Conservation (phyloP, 1,140 invertebrate genomes). For the Lordiphosa stackelbergi region DNA sequence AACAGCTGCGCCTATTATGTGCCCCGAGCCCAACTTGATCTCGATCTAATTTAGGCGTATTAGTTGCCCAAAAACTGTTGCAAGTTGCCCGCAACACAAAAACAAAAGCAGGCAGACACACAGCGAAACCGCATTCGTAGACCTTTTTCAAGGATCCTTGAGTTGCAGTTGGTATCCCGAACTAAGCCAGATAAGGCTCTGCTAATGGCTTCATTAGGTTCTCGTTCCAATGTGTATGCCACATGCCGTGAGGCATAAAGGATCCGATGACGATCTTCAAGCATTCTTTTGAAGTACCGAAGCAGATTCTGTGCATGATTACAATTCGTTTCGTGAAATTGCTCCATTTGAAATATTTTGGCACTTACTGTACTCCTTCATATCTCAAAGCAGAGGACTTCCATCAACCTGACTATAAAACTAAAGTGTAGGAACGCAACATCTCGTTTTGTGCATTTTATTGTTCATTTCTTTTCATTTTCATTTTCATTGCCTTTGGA, state of each 20-base stretch:
- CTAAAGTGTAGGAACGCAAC: constrained; percentile 37
- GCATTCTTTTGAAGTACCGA: constrained; percentile 53
- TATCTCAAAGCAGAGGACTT: constrained; percentile 14
- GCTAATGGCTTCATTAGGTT: constrained; percentile 71
- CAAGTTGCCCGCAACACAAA: constrained; percentile 48
- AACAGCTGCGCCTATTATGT: constrained; percentile 58
- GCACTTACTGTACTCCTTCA: constrained; percentile 37
- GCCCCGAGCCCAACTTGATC: constrained; percentile 48
- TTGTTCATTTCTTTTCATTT: constrained; percentile 56
- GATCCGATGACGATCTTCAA: constrained; percentile 43
- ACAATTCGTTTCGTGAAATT: constrained; percentile 54
- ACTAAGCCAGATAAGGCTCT: constrained; percentile 56
- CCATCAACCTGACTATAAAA: constrained; percentile 43
- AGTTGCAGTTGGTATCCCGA: constrained; percentile 31
- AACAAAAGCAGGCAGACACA: constrained; percentile 23
- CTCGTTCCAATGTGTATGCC: constrained; percentile 57
- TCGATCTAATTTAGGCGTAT: constrained; percentile 73
- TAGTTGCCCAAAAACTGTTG: constrained; percentile 59
- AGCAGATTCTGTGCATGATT: constrained; percentile 41
- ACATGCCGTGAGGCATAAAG: constrained; percentile 57
- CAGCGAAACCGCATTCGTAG: constrained; percentile 25
- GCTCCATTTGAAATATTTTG: constrained; percentile 47
- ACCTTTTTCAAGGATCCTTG: constrained; percentile 37
- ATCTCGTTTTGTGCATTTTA: constrained; percentile 66
- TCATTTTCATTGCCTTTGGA: constrained; percentile 24